Evolutionary conservation across 1,140 invertebrate species (phyloP), one percentile per base, ranked within the genome.

Genomic region (Meloidogyne chitwoodi): DNA sequence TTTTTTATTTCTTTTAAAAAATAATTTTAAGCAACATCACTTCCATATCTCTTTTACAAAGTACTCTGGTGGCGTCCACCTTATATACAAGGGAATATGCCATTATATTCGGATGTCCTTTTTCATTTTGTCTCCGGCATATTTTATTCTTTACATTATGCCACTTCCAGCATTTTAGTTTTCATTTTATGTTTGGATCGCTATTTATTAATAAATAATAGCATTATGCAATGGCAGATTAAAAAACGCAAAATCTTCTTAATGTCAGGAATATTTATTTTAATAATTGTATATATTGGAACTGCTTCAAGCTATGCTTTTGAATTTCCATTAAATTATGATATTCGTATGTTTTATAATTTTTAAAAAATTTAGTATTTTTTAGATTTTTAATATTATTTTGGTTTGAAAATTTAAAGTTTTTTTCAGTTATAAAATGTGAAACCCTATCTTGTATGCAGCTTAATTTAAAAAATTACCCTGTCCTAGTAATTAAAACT

Each of bases 1-100:
- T n/a, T n/a, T n/a, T n/a, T n/a, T n/a, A n/a, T n/a, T n/a, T n/a
- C n/a, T 41, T 41, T 41, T 41, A 48, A 19, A 48, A 41, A 41
- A 41, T 19, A 3, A 19, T 3, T 19, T 66, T 38, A 16, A 66
- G 64, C 34, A 1, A 16, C 64, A 19, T 19, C 64, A 1, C 19
- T 66, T 14, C 64, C 64, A 14, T 66, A 31, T 38, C 64, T 66
- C 5, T 31, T 66, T 38, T 66, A 66, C 64, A 66, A 66, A 66
- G 64, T 66, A 19, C 5, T 66, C 4, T 66, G 16, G 16, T 66
- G 64, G 64, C 64, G 64, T 66, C 64, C 19, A n/a, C 64, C 64
- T 19, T 66, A 0, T 14, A 14, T 66, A 4, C 16, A 16, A 4
- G 27, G 16, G 16, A 4, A 14, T 0, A 19, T n/a, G 4, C 64